phyloP scores from a whole-genome alignment of 2,797 vertebrate species.

The Thalassophryne amazonica region DNA sequence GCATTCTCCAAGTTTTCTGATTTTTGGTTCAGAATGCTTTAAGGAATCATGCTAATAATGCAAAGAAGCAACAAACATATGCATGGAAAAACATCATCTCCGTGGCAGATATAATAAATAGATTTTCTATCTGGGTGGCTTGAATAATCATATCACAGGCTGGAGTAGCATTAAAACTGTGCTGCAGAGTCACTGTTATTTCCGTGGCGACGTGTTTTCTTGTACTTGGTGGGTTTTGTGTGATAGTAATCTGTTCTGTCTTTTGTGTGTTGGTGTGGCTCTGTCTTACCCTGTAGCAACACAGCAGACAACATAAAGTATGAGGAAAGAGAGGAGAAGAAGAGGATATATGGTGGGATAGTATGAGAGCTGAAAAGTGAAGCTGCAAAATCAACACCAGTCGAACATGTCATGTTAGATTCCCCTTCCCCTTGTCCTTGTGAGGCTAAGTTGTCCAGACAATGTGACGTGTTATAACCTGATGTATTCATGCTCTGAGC shows the following conservation, averaged over 20 bases:
- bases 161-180: background rate
- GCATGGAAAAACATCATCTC: too few species aligned
- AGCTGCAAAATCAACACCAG: slow-evolving; percentile 37
- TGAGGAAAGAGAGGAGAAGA: background rate
- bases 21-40: too few species aligned
- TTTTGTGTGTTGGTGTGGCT: slow-evolving; percentile 5
- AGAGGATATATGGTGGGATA: background rate
- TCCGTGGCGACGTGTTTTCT: background rate
- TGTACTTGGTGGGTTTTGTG: slow-evolving; percentile 4
- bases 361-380: background rate
- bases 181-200: background rate
- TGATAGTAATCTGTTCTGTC: slow-evolving; percentile 11
- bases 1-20: too few species aligned
- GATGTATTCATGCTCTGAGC: slow-evolving; percentile 17
- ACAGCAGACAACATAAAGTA: slow-evolving; percentile 13
- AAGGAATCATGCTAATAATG: too few species aligned
- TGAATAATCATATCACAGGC: background rate
- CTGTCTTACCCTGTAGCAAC: slow-evolving; percentile 1
- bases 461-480: slow-evolving; percentile 44
- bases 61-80: too few species aligned
- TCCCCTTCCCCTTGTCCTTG: slow-evolving; percentile 29
- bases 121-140: background rate
- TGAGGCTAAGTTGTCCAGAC: slow-evolving; percentile 52
- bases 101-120: slow-evolving; percentile 5
- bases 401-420: slow-evolving; percentile 46